Percentiles rank a stretch among this genome's conserved stretches.
phyloP scores from a whole-genome alignment of 2,888 invertebrate genomes.

The Arrhopalites spinosus region DNA sequence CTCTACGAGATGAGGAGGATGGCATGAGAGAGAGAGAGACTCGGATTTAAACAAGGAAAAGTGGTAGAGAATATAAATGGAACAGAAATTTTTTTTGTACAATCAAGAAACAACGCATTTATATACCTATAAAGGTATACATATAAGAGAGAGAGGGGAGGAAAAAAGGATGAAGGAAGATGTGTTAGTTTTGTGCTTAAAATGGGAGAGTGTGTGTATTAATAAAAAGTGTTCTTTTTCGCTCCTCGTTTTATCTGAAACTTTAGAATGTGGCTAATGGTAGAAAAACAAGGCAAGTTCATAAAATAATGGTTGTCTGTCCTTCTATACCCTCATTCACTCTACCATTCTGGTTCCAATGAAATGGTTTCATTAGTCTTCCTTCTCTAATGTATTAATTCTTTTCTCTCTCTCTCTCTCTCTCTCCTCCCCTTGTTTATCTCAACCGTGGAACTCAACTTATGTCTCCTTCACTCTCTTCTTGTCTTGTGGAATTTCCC shows the following conservation, averaged over 20 bases:
- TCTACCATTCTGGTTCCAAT: slow-evolving; percentile 22
- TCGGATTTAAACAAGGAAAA: not conserved
- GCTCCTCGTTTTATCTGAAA: not conserved
- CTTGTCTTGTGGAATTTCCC: no score
- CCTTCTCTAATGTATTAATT: slow-evolving; percentile 28
- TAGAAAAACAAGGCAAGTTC: slow-evolving; percentile 26
- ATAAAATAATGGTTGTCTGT: slow-evolving; percentile 26
- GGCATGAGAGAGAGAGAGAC: no score
- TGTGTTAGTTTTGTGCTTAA: not conserved
- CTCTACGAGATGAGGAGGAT: no score
- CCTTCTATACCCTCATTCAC: slow-evolving; percentile 2
- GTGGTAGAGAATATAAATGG: not conserved
- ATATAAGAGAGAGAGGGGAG: not conserved
- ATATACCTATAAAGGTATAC: not conserved
- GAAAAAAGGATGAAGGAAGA: slow-evolving; percentile 20
- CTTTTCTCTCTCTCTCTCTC: slow-evolving; percentile 14
- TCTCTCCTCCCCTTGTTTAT: slow-evolving; percentile 1
- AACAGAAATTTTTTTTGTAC: not conserved
- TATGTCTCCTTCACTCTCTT: no score
- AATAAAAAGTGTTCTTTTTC: slow-evolving; percentile 23
- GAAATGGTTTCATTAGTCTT: slow-evolving; percentile 30
- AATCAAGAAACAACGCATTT: no score
- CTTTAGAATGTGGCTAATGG: slow-evolving; percentile 13
- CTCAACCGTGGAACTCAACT: no score
- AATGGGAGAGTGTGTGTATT: slow-evolving; percentile 9